A percentile compares a stretch with the other conserved stretches of the same genome.
Evolutionary conservation across 2,888 invertebrate species (phyloP).

Genomic region (Drosophila robusta): DNA sequence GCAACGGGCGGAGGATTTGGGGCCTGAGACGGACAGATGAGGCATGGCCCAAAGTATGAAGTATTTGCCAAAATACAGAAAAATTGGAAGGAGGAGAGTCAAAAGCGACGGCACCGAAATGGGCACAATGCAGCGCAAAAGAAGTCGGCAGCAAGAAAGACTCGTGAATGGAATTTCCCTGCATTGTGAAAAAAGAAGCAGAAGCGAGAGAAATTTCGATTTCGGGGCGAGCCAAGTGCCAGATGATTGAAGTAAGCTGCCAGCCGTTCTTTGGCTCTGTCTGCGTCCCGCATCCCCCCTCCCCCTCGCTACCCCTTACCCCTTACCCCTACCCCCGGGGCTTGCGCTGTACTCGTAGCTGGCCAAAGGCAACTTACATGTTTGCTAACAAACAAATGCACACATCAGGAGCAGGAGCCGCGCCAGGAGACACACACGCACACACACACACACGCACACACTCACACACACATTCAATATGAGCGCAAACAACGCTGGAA

Average conservation of each 20-base stretch:
- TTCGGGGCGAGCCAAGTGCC: slow-evolving; percentile 62
- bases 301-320: slow-evolving; percentile 10
- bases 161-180: slow-evolving; percentile 70
- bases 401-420: slow-evolving; percentile 62
- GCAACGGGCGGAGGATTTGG: slow-evolving; percentile 33
- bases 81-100: slow-evolving; percentile 10
- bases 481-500: slow-evolving; percentile 75
- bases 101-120: slow-evolving; percentile 31
- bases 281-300: slow-evolving; percentile 34
- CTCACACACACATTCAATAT: slow-evolving; percentile 51
- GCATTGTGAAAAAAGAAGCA: slow-evolving; percentile 61
- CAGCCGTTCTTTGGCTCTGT: slow-evolving; percentile 15
- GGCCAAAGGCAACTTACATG: slow-evolving; percentile 79
- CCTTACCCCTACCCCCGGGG: slow-evolving; percentile 7
- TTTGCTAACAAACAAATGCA: slow-evolving; percentile 79
- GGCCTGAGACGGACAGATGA: slow-evolving; percentile 9
- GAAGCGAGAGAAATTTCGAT: slow-evolving; percentile 46
- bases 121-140: slow-evolving; percentile 69
- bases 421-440: slow-evolving; percentile 58
- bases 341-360: slow-evolving; percentile 36
- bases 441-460: slow-evolving; percentile 19
- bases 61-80: slow-evolving; percentile 76
- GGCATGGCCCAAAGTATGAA: slow-evolving; percentile 59
- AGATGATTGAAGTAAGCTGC: slow-evolving; percentile 62
- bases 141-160: slow-evolving; percentile 46